These are phyloP conservation scores for Psittacula cyanocephala DNA, from an alignment of 2,113 vertebrate genomes.

Conservation along the genomic window DNA sequence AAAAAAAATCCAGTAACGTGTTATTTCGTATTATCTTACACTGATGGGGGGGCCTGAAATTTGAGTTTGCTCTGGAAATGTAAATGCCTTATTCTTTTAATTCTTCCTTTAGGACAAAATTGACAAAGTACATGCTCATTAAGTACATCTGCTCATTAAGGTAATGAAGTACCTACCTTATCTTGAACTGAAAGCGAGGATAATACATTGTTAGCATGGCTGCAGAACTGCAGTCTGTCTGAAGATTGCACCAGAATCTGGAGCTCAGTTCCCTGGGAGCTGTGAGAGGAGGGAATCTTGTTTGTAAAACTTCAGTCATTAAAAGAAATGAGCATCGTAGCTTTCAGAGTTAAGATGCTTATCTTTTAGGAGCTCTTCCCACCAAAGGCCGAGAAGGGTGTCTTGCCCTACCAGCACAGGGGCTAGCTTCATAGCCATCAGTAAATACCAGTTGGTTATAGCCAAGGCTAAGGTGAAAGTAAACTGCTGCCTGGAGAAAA, in stretches of 20 bases:
- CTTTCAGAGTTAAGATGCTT: background rate
- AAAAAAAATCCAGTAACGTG: background rate
- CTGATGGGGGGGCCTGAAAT: conserved; percentile 11
- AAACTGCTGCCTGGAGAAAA: background rate
- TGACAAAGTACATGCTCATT: conserved; percentile 52
- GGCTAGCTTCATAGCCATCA: background rate
- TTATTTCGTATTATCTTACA: conserved; percentile 35
- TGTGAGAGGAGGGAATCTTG: background rate
- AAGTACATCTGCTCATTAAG: conserved; percentile 57
- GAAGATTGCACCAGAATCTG: background rate
- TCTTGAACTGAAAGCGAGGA: conserved; percentile 5
- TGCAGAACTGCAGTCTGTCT: background rate
- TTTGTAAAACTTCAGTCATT: background rate
- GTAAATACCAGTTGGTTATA: background rate
- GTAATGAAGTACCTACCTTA: conserved; percentile 50
- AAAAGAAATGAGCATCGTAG: background rate
- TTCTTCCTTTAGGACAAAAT: conserved; percentile 45
- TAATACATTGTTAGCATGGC: conserved; percentile 9
- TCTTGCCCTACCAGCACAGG: background rate
- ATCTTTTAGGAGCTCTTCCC: background rate
- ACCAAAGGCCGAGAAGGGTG: background rate
- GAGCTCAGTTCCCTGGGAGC: background rate
- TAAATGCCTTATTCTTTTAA: conserved; percentile 6
- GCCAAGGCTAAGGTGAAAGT: background rate
- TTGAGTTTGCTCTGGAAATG: conserved; percentile 31